These are phyloP conservation scores for Drosophila miranda DNA, from an alignment of 1,140 invertebrate species.

Conservation along the genomic window DNA sequence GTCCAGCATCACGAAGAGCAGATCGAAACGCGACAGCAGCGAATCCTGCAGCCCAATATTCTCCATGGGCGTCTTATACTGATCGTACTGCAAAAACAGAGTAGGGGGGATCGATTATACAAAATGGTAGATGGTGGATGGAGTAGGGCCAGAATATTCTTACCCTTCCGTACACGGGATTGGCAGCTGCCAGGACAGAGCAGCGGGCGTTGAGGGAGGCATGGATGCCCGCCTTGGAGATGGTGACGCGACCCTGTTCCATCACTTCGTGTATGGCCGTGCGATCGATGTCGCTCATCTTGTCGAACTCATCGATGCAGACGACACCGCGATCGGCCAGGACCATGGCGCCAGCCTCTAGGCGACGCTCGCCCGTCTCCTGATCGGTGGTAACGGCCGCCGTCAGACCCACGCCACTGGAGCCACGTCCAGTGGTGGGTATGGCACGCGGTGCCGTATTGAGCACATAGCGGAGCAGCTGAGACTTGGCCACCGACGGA, in stretches of 20 bases:
- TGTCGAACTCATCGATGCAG: constrained; percentile 99
- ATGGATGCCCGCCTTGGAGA: constrained; percentile 99
- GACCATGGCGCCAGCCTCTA: constrained; percentile 99
- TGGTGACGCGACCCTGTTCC: constrained; percentile 97
- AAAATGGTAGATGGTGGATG: too few species aligned
- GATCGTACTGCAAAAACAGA: constrained; percentile 91
- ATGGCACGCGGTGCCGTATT: constrained; percentile 97
- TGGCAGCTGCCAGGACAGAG: constrained; percentile 98
- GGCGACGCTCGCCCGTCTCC: constrained; percentile 94
- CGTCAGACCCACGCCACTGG: constrained; percentile 98
- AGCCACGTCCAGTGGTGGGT: constrained; percentile 97
- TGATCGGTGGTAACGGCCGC: constrained; percentile 98
- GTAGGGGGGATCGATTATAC: too few species aligned
- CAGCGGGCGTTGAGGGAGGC: constrained; percentile 98
- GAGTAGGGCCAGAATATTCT: constrained; percentile 54
- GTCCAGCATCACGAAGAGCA: constrained; percentile 98
- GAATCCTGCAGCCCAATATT: constrained; percentile 99
- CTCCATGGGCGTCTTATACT: constrained; percentile 99
- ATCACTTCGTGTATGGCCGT: constrained; percentile 99
- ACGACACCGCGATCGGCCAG: constrained; percentile 98
- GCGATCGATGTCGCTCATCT: constrained; percentile 99
- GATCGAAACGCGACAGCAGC: constrained; percentile 98
- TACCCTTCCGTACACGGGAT: constrained; percentile 99
- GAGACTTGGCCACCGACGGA: constrained; percentile 99
- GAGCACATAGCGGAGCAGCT: constrained; percentile 96